phyloP scores from a whole-genome alignment of 2,888 invertebrate genomes.

The Coleophora deauratella region DNA sequence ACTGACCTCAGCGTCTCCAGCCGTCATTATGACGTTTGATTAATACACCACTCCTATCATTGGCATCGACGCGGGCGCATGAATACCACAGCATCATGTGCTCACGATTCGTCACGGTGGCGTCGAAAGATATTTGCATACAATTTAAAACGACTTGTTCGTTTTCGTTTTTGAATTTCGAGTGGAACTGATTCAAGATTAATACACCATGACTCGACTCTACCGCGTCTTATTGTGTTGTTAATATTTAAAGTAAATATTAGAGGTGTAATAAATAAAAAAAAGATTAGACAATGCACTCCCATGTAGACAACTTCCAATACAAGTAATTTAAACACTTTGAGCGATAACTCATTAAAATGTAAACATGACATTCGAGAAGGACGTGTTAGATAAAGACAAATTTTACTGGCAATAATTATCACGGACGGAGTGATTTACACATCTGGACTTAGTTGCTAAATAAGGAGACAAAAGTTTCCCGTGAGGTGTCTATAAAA shows the following conservation, averaged over 20 bases:
- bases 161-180: conserved; percentile 16
- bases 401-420: conserved; percentile 25
- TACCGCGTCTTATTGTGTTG: too few species aligned
- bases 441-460: conserved; percentile 23
- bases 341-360: conserved; percentile 13
- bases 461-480: conserved; percentile 27
- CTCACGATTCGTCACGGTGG: conserved; percentile 37
- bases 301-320: conserved; percentile 13
- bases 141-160: conserved; percentile 30
- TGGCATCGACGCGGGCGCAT: conserved; percentile 42
- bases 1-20: conserved; percentile 24
- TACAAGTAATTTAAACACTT: conserved; percentile 14
- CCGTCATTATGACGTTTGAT: conserved; percentile 54
- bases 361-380: conserved; percentile 12
- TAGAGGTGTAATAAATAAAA: too few species aligned
- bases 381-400: conserved; percentile 22
- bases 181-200: conserved; percentile 26
- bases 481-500: conserved; percentile 29
- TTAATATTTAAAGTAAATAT: too few species aligned
- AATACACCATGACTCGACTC: conserved; percentile 22
- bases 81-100: conserved; percentile 57
- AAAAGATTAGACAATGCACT: conserved; percentile 1
- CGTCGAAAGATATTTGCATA: conserved; percentile 55
- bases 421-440: conserved; percentile 25
- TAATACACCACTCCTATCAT: conserved; percentile 48